Base-by-base conservation (phyloP, 2,888 invertebrate species). In the Periphyllus acericola region DNA sequence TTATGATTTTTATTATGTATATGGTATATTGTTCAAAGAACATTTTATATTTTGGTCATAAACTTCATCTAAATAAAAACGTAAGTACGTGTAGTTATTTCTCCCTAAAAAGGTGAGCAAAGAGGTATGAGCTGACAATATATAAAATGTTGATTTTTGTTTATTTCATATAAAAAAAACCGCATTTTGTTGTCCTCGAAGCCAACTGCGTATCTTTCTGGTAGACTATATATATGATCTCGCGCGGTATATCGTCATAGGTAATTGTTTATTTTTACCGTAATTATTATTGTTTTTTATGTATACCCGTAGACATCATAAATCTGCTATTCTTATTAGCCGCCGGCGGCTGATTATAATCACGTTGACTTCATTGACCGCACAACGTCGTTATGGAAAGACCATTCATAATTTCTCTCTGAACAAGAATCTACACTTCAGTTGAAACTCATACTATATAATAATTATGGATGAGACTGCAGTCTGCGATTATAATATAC, bases 391-490 rank as follows among this genome's bases (percentile, higher is more conserved):
- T 84, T 78, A 84, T 46, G 29, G 40, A 11, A 76, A 84, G 60
- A 84, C 78, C 84, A 84, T 84, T 84, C 84, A 84, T 84, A 84
- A 84, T 84, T 78, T 78, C 76, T 68, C 25, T 68, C 52, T 11
- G 46, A 25, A 52, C 78, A 66, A 66, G 25, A 46, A 84, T 78
- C 68, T 52, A 66, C 40, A 66, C 21, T 40, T 76, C 8, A 14
- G 11, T 46, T 46, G 14, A 46, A 36, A 6, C 40, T 40, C 21
- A 29, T 14, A 66, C 25, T 46, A 52, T 52, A 32, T 19, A 46
- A 29, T 32, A 32, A 14, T 76, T 32, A 46, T 25, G 29, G 71
- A 19, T 19, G 14, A 72, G 21, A 14, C 34, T 29, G 74, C 19
- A 55, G 0, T 36, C 21, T 32, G 3, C 4, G 25, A 82, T 8